Conservation (phyloP, 2,888 invertebrate species). For the Ophraella communa region DNA sequence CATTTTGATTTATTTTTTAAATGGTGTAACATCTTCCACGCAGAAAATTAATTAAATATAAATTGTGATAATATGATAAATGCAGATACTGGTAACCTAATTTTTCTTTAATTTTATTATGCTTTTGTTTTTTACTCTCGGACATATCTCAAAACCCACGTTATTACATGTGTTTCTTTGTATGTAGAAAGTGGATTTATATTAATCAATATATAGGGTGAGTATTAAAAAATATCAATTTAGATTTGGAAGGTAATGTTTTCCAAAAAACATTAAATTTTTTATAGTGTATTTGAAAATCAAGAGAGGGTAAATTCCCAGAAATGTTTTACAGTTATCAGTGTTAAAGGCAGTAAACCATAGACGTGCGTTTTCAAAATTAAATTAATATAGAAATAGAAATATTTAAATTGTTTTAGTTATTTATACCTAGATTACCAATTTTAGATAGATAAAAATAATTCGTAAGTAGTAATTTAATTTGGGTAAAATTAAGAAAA, state of each 20-base stretch:
- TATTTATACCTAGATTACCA: too few species aligned
- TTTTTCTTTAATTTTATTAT: conserved; percentile 24
- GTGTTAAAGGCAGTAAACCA: too few species aligned
- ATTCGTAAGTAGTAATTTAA: too few species aligned
- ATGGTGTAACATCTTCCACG: background rate
- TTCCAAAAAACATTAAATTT: too few species aligned
- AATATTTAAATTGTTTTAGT: too few species aligned
- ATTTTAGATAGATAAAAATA: too few species aligned
- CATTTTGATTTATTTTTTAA: background rate
- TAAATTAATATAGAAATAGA: too few species aligned
- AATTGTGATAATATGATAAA: conserved; percentile 26
- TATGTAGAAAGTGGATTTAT: conserved; percentile 29
- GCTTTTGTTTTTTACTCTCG: conserved; percentile 24
- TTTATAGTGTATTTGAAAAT: too few species aligned
- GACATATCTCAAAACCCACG: conserved; percentile 33
- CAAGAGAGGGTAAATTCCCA: too few species aligned
- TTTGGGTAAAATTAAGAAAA: too few species aligned
- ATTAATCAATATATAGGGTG: conserved; percentile 22
- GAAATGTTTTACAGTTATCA: too few species aligned
- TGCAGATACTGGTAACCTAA: conserved; percentile 25
- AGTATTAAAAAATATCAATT: conserved; percentile 10
- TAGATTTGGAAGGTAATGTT: conserved; percentile 1
- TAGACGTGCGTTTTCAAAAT: too few species aligned
- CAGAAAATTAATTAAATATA: background rate
- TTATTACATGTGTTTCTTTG: conserved; percentile 12